Base-by-base conservation (phyloP, 2,113 vertebrate species). In the Symphodus melops region DNA sequence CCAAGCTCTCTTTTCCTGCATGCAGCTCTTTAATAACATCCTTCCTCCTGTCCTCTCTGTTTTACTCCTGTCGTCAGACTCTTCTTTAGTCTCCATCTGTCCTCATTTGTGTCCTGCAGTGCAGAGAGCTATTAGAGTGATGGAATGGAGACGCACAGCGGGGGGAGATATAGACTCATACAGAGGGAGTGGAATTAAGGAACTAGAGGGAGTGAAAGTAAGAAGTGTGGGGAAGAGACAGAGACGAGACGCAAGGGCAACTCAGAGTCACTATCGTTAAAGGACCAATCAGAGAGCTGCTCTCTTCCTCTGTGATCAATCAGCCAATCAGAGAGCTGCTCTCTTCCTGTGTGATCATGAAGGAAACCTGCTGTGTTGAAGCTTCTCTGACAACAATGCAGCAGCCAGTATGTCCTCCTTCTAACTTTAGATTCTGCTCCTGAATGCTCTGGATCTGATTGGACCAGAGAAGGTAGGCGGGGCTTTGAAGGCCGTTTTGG, bases 71-170 rank as follows among this genome's bases (percentile, higher is more conserved):
- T 53, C 23, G 23, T 69, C 21, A 78, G 75, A 79, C 66, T 12
- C 20, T 36, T 46, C 72, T 37, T 54, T n/a, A 17, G 46, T 61
- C 70, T 79, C 74, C 79, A 77, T 88, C 79, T 85, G 79, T 83
- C 79, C 74, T 68, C 56, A 41, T 84, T 70, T 65, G 46, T 56
- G 39, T 66, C 85, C 67, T 56, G 80, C 75, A 37, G 86, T 6
- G 86, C 63, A 14, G 72, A 36, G 55, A 37, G 72, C 68, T 49
- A 66, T 82, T 73, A 72, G 63, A 60, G 72, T 67, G 80, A 84
- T 59, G 21, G 75, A 71, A 68, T 60, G 81, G 52, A 74, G 84
- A 54, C 2, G 48, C 82, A 65, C 86, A 82, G 82, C 73, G 76
- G 82, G 85, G 80, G 84, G 82, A 69, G 80, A 9, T 63, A 61